Percentiles rank a stretch among this genome's conserved stretches.
Conservation (phyloP, 2,797 vertebrate genomes). For the Aratinga solstitialis region DNA sequence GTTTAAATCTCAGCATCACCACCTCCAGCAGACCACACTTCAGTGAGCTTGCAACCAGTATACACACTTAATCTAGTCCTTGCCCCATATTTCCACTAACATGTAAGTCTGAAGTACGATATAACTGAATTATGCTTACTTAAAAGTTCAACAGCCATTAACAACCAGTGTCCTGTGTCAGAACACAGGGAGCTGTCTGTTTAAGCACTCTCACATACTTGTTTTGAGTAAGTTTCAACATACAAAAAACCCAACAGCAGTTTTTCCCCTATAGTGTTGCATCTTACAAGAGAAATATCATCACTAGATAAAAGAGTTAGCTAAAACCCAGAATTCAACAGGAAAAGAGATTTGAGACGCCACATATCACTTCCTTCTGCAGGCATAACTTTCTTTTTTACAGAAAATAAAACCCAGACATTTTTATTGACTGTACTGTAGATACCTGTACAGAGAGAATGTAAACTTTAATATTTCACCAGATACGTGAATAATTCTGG, state of each 20-base stretch:
- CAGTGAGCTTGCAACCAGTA: neutral
- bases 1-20: neutral
- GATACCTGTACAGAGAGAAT: slow-evolving; percentile 70
- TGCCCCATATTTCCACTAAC: neutral
- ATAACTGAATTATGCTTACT: neutral
- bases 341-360: neutral
- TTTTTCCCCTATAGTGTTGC: neutral
- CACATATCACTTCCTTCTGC: neutral
- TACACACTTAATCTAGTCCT: neutral
- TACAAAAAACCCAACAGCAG: neutral
- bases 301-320: neutral
- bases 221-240: neutral
- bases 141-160: neutral
- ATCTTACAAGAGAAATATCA: neutral
- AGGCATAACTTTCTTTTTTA: slow-evolving; percentile 12
- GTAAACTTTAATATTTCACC: slow-evolving; percentile 78
- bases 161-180: neutral
- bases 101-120: neutral
- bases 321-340: neutral
- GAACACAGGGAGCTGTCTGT: neutral
- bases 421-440: slow-evolving; percentile 65
- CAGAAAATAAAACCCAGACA: slow-evolving; percentile 60
- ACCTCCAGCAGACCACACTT: neutral
- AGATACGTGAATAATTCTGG: slow-evolving; percentile 68
- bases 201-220: neutral